These are phyloP conservation scores for Natrix natrix DNA, from an alignment of 2,797 vertebrate genomes.

Conservation along the genomic window DNA sequence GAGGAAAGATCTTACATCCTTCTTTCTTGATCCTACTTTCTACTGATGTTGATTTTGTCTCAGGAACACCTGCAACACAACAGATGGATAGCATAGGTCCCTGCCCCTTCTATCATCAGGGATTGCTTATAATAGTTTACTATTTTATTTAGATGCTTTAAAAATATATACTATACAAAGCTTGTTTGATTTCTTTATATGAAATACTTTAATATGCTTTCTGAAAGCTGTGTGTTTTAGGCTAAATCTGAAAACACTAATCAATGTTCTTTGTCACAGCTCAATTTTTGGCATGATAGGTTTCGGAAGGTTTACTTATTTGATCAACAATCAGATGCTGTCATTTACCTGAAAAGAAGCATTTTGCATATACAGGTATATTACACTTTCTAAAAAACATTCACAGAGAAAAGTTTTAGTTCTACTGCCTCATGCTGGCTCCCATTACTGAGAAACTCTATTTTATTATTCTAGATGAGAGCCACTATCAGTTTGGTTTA, in stretches of 20 bases:
- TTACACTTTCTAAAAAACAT: background rate
- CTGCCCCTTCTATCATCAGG: background rate
- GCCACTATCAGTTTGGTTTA: background rate
- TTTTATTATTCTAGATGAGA: background rate
- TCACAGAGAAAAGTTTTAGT: background rate
- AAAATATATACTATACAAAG: background rate
- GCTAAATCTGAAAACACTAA: background rate
- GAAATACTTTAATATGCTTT: background rate
- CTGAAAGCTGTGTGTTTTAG: background rate
- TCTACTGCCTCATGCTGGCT: background rate
- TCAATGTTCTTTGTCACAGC: background rate
- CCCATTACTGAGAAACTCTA: background rate
- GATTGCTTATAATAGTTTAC: background rate
- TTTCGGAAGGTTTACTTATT: background rate
- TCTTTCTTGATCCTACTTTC: background rate
- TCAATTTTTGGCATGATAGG: background rate
- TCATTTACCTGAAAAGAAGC: background rate
- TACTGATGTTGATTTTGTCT: background rate
- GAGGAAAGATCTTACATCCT: background rate
- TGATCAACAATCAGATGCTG: background rate
- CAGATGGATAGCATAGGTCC: background rate
- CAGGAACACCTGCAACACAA: background rate
- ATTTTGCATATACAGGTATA: background rate
- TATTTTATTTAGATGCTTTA: background rate
- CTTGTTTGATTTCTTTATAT: background rate